Evolutionary conservation across 2,888 invertebrate genomes (phyloP).

Genomic region (Yponomeuta sedellus): DNA sequence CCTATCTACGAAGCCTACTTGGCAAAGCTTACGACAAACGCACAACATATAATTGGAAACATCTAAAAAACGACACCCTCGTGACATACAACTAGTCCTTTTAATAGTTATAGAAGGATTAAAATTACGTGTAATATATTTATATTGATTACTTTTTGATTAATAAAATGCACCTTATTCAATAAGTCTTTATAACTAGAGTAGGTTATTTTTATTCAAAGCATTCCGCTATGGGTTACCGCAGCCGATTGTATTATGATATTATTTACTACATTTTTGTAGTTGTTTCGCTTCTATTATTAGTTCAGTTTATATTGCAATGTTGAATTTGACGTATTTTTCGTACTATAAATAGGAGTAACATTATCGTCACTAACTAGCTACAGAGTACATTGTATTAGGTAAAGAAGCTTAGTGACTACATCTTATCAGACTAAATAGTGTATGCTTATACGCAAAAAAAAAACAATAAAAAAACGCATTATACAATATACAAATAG

Average conservation of each 20-base stretch:
- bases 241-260: conserved; percentile 27
- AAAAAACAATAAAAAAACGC: conserved; percentile 48
- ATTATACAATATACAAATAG: conserved; percentile 40
- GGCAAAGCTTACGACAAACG: conserved; percentile 64
- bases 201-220: conserved; percentile 49
- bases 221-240: conserved; percentile 39
- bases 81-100: conserved; percentile 62
- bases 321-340: conserved; percentile 21
- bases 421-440: conserved; percentile 49
- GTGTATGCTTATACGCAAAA: conserved; percentile 61
- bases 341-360: conserved; percentile 25
- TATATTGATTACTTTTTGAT: conserved; percentile 35
- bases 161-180: conserved; percentile 69
- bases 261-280: conserved; percentile 18
- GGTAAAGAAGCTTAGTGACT: conserved; percentile 53
- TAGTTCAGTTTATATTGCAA: conserved; percentile 21
- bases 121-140: conserved; percentile 45
- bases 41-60: conserved; percentile 68
- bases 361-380: conserved; percentile 49
- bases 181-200: conserved; percentile 49
- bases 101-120: conserved; percentile 60
- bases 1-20: conserved; percentile 68
- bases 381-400: conserved; percentile 56
- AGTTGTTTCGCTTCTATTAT: conserved; percentile 14
- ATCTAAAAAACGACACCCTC: conserved; percentile 60